Evolutionary conservation across 2,113 vertebrate genomes (phyloP), one percentile per base, ranked within the genome.

Genomic region (Melanostigma gelatinosum): DNA sequence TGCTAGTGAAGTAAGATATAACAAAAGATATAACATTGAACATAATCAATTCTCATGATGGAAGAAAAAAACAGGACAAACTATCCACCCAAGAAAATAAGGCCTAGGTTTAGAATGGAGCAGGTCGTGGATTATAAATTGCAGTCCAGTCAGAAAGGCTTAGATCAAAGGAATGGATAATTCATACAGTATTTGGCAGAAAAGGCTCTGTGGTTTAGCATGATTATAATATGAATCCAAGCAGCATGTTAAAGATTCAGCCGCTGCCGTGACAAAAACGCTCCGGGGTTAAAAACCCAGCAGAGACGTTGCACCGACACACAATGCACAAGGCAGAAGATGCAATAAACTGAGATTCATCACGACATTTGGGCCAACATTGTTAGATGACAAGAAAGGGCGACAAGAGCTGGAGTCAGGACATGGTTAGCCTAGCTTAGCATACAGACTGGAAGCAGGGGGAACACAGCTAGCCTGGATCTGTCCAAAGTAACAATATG

Each of bases 161-260:
- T 46, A 52, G 32, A 77, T 85, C 62, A 79, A 82, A 82, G 57
- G 8, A 65, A 79, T 44, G 69, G 42, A 65, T 71, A 27, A 68
- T 80, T 85, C 58, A 75, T 48, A 46, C 22, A 82, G 72, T 61
- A n/a, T 77, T 65, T 86, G 84, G 64, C 73, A 74, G 80, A 64
- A 74, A 48, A 68, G 29, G 27, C 55, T 67, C 44, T 54, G 76
- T 11, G 18, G 52, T 40, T 73, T 22, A 68, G 20, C 54, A 48
- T 57, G 46, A 71, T 85, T 71, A 70, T 79, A 75, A 85, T 83
- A 80, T 61, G 61, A 88, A 84, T 68, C 77, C 44, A 42, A 52
- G 71, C 62, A 29, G 55, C n/a, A 22, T 80, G 73, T 80, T 77
- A 65, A 82, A 80, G 81, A 83, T 87, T 88, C 79, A 85, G 79